Evolutionary conservation across 92 coral and sea anemone genomes (phyloP).

Genomic region (Zoanthus gigantus): DNA sequence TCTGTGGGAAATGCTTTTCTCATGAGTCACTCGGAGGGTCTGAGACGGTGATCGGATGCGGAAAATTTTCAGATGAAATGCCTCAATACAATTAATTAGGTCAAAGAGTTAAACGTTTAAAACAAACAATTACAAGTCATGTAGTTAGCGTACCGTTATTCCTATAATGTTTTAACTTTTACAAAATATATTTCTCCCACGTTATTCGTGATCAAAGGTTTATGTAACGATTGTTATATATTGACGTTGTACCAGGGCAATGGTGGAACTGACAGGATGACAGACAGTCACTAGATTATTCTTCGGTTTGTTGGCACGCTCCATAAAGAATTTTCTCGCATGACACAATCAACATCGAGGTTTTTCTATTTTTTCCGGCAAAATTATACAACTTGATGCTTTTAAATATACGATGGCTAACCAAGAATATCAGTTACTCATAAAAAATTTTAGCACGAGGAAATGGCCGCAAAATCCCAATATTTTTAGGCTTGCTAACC

Average conservation of each 20-base stretch:
- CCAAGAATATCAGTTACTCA: background rate
- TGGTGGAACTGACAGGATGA: too few relatives aligned
- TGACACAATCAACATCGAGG: background rate
- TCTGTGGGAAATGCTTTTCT: background rate
- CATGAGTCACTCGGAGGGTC: background rate
- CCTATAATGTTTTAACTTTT: background rate
- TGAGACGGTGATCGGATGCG: background rate
- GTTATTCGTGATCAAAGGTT: too few relatives aligned
- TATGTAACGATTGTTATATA: too few relatives aligned
- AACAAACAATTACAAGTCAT: background rate
- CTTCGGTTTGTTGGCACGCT: background rate
- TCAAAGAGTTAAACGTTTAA: background rate
- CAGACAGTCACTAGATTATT: background rate
- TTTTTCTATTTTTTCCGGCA: background rate
- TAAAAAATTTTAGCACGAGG: background rate
- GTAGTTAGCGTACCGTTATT: background rate
- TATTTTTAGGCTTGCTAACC: background rate
- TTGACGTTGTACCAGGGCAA: too few relatives aligned
- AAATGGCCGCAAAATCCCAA: background rate
- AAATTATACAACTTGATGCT: background rate
- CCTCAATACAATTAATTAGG: background rate
- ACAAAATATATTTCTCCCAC: background rate
- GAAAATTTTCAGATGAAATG: background rate
- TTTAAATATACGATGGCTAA: background rate
- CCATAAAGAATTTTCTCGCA: background rate